Conservation (phyloP, 2,113 vertebrate species). For the Actinemys pallida region DNA sequence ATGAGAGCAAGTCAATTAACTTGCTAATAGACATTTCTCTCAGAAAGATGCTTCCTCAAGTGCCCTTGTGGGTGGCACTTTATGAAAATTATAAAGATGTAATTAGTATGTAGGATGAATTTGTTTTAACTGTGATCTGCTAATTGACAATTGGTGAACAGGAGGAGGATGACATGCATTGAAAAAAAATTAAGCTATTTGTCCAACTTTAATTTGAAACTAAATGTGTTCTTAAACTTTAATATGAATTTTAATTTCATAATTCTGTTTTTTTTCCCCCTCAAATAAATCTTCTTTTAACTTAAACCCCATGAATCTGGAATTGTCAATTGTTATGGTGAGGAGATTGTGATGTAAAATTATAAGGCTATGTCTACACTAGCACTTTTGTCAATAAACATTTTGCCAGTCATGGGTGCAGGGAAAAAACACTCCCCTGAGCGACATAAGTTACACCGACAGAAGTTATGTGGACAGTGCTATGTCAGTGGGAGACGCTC, state of each 20-base stretch:
- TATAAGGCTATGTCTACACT: background rate
- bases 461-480: too few species aligned
- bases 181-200: constrained; percentile 27
- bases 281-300: constrained; percentile 35
- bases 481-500: too few species aligned
- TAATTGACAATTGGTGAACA: background rate
- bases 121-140: constrained; percentile 40
- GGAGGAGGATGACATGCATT: constrained; percentile 2
- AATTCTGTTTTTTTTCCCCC: background rate
- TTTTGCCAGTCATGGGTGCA: too few species aligned
- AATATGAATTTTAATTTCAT: background rate
- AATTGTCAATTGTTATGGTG: background rate
- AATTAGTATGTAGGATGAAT: background rate
- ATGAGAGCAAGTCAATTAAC: constrained; percentile 13
- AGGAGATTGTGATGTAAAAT: background rate
- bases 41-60: constrained; percentile 13
- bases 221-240: background rate
- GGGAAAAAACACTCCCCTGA: too few species aligned
- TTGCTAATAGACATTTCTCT: background rate
- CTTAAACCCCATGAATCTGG: background rate
- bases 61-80: constrained; percentile 47
- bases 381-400: too few species aligned
- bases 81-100: constrained; percentile 37
- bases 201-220: constrained; percentile 41
- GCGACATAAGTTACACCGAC: too few species aligned